Evolutionary conservation across 2,113 vertebrate genomes (phyloP).

Genomic region (Semnopithecus entellus): DNA sequence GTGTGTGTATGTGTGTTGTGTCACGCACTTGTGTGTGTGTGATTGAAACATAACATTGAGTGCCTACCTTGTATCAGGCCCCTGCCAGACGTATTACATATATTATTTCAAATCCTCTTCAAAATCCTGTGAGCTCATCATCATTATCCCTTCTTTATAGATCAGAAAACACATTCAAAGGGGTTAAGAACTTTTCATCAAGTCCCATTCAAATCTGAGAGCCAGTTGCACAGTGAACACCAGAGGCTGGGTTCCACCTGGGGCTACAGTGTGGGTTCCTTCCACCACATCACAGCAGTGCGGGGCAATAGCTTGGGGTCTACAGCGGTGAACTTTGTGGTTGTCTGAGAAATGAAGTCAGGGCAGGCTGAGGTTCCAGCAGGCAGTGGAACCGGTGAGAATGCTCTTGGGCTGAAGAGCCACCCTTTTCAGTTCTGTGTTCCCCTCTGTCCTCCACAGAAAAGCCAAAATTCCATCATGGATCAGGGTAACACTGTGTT

Average conservation of each 20-base stretch:
- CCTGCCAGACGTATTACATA: accelerated
- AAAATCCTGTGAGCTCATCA: neutral
- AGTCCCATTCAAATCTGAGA: neutral
- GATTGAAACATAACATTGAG: accelerated
- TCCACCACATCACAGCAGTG: accelerated
- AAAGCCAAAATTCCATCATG: neutral
- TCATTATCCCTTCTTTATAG: neutral
- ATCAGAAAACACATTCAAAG: neutral
- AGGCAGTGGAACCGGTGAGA: accelerated
- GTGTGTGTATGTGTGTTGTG: no score
- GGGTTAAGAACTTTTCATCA: neutral
- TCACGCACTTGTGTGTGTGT: accelerated
- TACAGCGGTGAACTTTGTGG: accelerated
- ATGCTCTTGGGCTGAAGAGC: no score
- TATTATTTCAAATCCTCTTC: neutral
- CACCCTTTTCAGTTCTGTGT: accelerated
- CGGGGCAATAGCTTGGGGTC: neutral
- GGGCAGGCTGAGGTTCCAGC: neutral
- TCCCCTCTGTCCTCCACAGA: neutral
- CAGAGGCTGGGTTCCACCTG: no score
- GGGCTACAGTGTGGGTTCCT: accelerated
- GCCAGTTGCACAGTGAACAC: accelerated
- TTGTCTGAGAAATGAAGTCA: neutral
- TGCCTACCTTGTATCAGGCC: no score
- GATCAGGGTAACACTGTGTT: no score